Conservation (phyloP, 1,140 invertebrate genomes). For the Temnothorax curvispinosus region DNA sequence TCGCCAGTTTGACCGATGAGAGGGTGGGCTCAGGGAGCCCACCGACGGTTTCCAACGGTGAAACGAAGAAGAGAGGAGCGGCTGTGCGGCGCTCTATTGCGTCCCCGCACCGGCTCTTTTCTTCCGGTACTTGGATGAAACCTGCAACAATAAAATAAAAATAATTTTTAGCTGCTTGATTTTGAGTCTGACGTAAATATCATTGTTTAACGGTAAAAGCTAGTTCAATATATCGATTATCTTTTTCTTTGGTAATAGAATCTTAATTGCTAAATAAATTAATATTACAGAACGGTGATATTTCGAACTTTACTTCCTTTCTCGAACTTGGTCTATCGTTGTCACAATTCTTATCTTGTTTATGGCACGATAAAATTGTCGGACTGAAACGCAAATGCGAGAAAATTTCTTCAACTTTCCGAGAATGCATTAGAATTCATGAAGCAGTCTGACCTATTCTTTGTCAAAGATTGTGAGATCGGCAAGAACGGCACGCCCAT, state of each 20-base stretch:
- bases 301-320: not conserved
- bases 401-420: conserved; percentile 40
- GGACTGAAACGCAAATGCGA: conserved; percentile 39
- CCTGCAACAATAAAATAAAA: conserved; percentile 76
- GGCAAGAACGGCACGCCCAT: conserved; percentile 70
- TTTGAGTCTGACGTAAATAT: not conserved
- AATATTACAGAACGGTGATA: not conserved
- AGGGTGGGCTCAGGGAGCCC: conserved; percentile 84
- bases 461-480: conserved; percentile 62
- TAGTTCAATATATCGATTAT: not conserved
- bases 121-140: conserved; percentile 74
- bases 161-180: not conserved
- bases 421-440: conserved; percentile 53
- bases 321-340: not conserved
- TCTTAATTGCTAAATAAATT: not conserved
- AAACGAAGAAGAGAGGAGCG: conserved; percentile 64
- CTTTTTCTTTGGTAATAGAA: not conserved
- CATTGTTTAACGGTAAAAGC: not conserved
- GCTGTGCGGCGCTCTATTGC: conserved; percentile 27
- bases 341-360: not conserved
- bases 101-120: conserved; percentile 60
- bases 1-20: conserved; percentile 85
- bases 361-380: not conserved
- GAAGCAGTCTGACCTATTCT: conserved; percentile 64
- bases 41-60: conserved; percentile 78